phyloP scores from a whole-genome alignment of 35 echinoderm and acorn worm genomes.

The Strongylocentrotus purpuratus region DNA sequence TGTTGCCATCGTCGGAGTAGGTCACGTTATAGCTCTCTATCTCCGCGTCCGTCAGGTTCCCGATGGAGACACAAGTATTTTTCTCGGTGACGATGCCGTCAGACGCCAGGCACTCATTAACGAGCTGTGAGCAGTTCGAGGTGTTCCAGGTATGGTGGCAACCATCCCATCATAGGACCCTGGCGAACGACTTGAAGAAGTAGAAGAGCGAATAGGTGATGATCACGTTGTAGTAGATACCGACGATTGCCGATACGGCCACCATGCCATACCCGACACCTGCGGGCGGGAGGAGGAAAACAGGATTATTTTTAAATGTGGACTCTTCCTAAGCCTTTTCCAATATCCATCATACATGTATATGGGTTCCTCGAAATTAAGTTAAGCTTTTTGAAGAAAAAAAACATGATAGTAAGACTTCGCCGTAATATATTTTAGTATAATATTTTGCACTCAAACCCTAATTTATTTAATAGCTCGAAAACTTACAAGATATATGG shows the following conservation, averaged over 20 bases:
- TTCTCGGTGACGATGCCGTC: constrained; percentile 60
- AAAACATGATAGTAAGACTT: no score
- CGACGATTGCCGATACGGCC: constrained; percentile 77
- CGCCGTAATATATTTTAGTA: no score
- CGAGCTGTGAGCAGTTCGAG: constrained; percentile 53
- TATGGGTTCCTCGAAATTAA: no score
- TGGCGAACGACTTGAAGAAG: constrained; percentile 80
- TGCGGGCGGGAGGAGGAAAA: background rate
- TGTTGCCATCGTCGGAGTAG: constrained; percentile 36
- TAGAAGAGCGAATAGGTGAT: constrained; percentile 89
- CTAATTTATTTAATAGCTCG: no score
- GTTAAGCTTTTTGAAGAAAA: no score
- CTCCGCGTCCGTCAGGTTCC: constrained; percentile 56
- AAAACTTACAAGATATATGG: no score
- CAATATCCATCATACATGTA: no score
- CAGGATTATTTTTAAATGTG: no score
- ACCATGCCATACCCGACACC: constrained; percentile 96
- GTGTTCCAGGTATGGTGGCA: constrained; percentile 92
- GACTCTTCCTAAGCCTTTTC: no score
- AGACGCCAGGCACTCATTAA: constrained; percentile 66
- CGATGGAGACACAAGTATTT: constrained; percentile 62
- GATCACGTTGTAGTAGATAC: constrained; percentile 96
- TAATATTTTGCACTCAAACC: no score
- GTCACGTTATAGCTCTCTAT: constrained; percentile 57
- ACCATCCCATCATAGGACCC: constrained; percentile 66